These are phyloP conservation scores for Bergia puertoricense DNA, from an alignment of 92 coral and sea anemone genomes.

Conservation along the genomic window DNA sequence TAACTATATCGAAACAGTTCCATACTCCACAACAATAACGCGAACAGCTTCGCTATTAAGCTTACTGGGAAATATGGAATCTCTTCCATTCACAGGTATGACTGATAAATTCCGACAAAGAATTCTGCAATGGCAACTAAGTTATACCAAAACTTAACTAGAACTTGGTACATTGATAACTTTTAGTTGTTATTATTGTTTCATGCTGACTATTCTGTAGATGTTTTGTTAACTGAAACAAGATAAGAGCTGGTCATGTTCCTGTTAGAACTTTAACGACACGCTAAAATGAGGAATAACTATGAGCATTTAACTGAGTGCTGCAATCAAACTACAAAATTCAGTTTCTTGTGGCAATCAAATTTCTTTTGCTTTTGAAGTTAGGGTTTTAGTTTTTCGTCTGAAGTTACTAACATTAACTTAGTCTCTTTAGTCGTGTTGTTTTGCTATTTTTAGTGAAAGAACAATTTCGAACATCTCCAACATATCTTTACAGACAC, in stretches of 20 bases:
- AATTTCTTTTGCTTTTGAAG: not conserved
- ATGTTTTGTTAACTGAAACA: not conserved
- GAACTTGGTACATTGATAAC: not conserved
- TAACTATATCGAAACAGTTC: slow-evolving; percentile 28
- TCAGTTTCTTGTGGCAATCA: not conserved
- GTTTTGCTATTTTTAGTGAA: not conserved
- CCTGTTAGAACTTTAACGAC: not conserved
- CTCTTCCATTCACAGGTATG: slow-evolving; percentile 43
- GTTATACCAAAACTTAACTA: not conserved
- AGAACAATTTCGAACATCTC: not conserved
- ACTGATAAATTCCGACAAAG: not conserved
- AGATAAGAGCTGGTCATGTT: not conserved
- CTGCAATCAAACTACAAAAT: not conserved
- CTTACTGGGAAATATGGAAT: slow-evolving; percentile 28
- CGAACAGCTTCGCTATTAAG: slow-evolving; percentile 17
- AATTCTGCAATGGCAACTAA: not conserved
- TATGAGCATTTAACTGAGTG: not conserved
- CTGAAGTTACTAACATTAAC: not conserved
- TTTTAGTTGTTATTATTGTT: not conserved
- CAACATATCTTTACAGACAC: slow-evolving; percentile 18
- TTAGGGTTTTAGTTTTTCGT: not conserved
- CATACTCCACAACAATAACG: not conserved
- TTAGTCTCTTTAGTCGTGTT: not conserved
- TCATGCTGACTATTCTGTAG: not conserved
- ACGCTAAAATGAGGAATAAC: not conserved